These are phyloP conservation scores for Arnoldichthys spilopterus DNA, from an alignment of 2,797 vertebrate genomes.

Conservation along the genomic window DNA sequence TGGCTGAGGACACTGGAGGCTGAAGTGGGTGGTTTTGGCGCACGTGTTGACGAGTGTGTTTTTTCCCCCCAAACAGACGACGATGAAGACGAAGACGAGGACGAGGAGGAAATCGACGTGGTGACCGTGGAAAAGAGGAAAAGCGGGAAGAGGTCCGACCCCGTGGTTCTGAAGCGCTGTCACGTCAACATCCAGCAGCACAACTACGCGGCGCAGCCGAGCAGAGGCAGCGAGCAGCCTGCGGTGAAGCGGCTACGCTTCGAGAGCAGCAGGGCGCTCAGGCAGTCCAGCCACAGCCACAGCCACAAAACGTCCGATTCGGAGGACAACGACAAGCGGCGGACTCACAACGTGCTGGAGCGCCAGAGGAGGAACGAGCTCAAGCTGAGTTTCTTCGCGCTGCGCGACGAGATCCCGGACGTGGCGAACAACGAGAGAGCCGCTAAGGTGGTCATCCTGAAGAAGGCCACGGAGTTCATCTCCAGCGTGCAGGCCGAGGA, in stretches of 20 bases:
- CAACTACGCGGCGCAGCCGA: slow-evolving; percentile 89
- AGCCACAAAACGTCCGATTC: slow-evolving; percentile 83
- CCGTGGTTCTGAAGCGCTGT: slow-evolving; percentile 87
- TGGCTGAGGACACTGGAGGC: slow-evolving; percentile 26
- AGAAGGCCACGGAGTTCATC: slow-evolving; percentile 86
- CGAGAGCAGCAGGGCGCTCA: slow-evolving; percentile 77
- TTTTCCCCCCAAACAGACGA: slow-evolving; percentile 40
- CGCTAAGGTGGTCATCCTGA: slow-evolving; percentile 90
- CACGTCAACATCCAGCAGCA: slow-evolving; percentile 90
- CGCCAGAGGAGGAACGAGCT: slow-evolving; percentile 91
- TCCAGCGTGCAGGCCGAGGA: slow-evolving; percentile 81
- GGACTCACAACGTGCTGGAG: slow-evolving; percentile 92
- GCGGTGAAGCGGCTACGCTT: slow-evolving; percentile 81
- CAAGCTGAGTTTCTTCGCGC: slow-evolving; percentile 86
- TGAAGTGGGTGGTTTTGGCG: slow-evolving; percentile 43
- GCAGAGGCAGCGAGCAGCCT: slow-evolving; percentile 77
- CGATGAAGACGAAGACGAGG: slow-evolving; percentile 62
- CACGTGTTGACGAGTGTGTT: slow-evolving; percentile 1
- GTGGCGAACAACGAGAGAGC: slow-evolving; percentile 88
- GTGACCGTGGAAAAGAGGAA: slow-evolving; percentile 86
- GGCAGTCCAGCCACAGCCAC: slow-evolving; percentile 83
- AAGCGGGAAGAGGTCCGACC: slow-evolving; percentile 68
- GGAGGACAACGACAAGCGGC: slow-evolving; percentile 85
- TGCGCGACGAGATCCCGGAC: slow-evolving; percentile 88
- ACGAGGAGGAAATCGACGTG: slow-evolving; percentile 89